Percentiles rank a stretch among this genome's conserved stretches.
These are phyloP conservation scores for Onchidella celtica DNA, from an alignment of 2,888 invertebrate species.

Conservation along the genomic window DNA sequence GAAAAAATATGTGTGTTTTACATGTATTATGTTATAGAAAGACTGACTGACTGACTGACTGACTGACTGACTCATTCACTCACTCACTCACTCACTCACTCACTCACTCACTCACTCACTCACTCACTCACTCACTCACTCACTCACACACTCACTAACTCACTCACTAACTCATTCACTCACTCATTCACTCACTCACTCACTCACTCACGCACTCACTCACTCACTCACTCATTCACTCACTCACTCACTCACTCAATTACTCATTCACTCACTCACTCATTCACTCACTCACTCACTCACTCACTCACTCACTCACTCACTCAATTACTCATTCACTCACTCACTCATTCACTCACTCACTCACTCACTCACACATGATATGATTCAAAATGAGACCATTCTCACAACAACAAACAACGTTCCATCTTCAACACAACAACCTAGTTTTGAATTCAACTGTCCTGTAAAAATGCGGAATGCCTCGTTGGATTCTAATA, in stretches of 20 bases:
- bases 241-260: not conserved
- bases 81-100: not conserved
- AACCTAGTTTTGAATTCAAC: too few relatives aligned
- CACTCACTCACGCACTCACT: too few relatives aligned
- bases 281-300: too few relatives aligned
- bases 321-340: not conserved
- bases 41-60: not conserved
- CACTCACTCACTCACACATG: not conserved
- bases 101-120: conserved; percentile 21
- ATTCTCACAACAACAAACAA: too few relatives aligned
- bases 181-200: not conserved
- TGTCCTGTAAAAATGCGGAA: too few relatives aligned
- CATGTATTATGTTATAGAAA: not conserved
- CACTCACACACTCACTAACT: not conserved
- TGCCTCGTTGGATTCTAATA: too few relatives aligned
- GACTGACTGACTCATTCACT: not conserved
- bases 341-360: not conserved
- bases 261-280: not conserved
- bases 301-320: not conserved
- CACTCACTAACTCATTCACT: not conserved
- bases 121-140: conserved; percentile 19
- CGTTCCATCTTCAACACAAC: too few relatives aligned
- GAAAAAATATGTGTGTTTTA: too few relatives aligned
- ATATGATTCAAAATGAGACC: too few relatives aligned
- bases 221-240: not conserved